A percentile compares a stretch with the other conserved stretches of the same genome.
phyloP scores from a whole-genome alignment of 2,888 invertebrate genomes.

The Limnephilus auricula region DNA sequence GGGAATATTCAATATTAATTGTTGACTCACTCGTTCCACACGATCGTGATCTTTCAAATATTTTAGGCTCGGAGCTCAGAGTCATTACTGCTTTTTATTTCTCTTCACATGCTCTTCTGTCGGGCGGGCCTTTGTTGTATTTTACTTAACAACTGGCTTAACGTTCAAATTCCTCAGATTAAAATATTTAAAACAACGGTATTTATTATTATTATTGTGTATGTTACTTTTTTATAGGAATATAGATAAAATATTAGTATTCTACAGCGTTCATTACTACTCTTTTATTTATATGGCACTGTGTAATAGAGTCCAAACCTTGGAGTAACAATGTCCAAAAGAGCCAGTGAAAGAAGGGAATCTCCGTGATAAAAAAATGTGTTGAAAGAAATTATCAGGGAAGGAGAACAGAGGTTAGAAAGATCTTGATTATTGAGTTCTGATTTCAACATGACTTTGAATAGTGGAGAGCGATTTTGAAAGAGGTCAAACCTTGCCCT shows the following conservation, averaged over 20 bases:
- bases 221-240: too few species aligned
- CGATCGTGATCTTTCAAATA: slow-evolving; percentile 31
- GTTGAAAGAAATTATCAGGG: background rate
- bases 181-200: background rate
- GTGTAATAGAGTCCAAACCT: too few species aligned
- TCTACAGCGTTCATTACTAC: too few species aligned
- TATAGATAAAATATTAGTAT: too few species aligned
- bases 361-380: too few species aligned
- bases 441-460: background rate
- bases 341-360: too few species aligned
- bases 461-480: background rate
- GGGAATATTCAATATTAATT: slow-evolving; percentile 31
- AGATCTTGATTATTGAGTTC: background rate
- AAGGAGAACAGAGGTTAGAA: background rate
- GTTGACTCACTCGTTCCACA: slow-evolving; percentile 28
- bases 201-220: too few species aligned
- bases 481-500: background rate
- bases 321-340: too few species aligned
- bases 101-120: background rate
- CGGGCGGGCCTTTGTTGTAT: background rate
- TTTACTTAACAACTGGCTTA: background rate
- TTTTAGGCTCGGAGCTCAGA: background rate
- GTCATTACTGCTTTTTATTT: slow-evolving; percentile 21
- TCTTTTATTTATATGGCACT: too few species aligned
- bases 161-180: background rate